These are phyloP conservation scores for Eupeodes luniger DNA, from an alignment of 2,888 invertebrate genomes.

Conservation along the genomic window DNA sequence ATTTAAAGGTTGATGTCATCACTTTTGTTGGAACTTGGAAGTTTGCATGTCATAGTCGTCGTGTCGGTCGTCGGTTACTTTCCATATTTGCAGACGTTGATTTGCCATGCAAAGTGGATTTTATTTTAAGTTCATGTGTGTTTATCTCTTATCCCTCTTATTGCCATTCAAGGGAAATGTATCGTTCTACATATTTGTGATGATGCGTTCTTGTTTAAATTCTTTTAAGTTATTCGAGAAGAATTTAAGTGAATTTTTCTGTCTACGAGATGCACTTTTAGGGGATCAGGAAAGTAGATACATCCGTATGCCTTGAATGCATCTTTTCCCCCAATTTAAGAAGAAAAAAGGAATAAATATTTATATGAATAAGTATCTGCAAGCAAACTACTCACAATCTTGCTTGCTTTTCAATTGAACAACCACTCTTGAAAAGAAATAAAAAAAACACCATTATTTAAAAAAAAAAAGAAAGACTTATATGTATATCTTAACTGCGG, in stretches of 20 bases:
- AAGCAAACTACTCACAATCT: not conserved
- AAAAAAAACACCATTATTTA: not conserved
- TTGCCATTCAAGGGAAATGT: not conserved
- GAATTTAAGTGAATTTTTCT: slow-evolving; percentile 5
- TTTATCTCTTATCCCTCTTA: not conserved
- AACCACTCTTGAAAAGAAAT: not conserved
- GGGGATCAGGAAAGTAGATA: not conserved
- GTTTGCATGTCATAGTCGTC: slow-evolving; percentile 19
- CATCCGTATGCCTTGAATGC: too few relatives aligned
- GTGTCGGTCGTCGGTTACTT: slow-evolving; percentile 2
- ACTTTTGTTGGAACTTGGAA: slow-evolving; percentile 34
- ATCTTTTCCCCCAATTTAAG: not conserved
- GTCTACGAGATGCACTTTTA: slow-evolving; percentile 3
- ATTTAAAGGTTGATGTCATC: slow-evolving; percentile 41
- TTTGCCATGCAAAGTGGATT: slow-evolving; percentile 35
- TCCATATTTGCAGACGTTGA: slow-evolving; percentile 39
- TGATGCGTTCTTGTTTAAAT: not conserved
- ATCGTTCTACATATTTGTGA: not conserved
- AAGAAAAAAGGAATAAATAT: not conserved
- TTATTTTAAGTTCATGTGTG: not conserved
- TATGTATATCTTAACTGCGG: too few relatives aligned
- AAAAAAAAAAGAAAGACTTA: not conserved
- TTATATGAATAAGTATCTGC: not conserved
- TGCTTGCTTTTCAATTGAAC: not conserved
- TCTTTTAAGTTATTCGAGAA: slow-evolving; percentile 1